A percentile compares a stretch with the other conserved stretches of the same genome.
These are phyloP conservation scores for Leptinotarsa tumamoca DNA, from an alignment of 2,888 invertebrate genomes.

Conservation along the genomic window DNA sequence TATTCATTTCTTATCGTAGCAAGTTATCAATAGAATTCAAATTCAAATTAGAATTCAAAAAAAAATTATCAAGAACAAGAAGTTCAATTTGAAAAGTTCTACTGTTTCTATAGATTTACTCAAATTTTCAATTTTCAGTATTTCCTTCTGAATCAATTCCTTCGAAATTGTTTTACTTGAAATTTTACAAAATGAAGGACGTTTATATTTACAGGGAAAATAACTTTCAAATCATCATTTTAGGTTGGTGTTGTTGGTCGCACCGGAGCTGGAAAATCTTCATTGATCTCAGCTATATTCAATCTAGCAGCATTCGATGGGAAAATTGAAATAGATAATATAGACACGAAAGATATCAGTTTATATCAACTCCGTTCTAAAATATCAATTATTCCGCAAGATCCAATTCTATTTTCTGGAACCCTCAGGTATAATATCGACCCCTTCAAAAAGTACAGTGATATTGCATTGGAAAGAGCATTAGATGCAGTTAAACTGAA, in stretches of 20 bases:
- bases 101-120: too few species aligned
- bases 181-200: background rate
- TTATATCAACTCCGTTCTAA: constrained; percentile 69
- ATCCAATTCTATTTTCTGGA: constrained; percentile 73
- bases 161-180: background rate
- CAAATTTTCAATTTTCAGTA: too few species aligned
- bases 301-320: constrained; percentile 80
- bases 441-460: constrained; percentile 78
- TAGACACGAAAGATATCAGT: constrained; percentile 71
- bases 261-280: constrained; percentile 88
- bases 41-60: too few species aligned
- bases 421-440: constrained; percentile 78
- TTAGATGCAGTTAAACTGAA: constrained; percentile 83
- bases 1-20: too few species aligned
- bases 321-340: constrained; percentile 77
- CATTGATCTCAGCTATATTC: constrained; percentile 82
- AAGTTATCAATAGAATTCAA: too few species aligned
- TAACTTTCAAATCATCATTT: constrained; percentile 48
- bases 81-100: too few species aligned
- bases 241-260: constrained; percentile 86
- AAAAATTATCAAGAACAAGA: too few species aligned
- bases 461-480: constrained; percentile 77
- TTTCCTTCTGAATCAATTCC: background rate
- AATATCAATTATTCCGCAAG: constrained; percentile 73
- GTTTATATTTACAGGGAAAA: constrained; percentile 1